These are phyloP conservation scores for Holothuria glaberrima DNA, from an alignment of 35 echinoderm and acorn worm species.

Conservation along the genomic window DNA sequence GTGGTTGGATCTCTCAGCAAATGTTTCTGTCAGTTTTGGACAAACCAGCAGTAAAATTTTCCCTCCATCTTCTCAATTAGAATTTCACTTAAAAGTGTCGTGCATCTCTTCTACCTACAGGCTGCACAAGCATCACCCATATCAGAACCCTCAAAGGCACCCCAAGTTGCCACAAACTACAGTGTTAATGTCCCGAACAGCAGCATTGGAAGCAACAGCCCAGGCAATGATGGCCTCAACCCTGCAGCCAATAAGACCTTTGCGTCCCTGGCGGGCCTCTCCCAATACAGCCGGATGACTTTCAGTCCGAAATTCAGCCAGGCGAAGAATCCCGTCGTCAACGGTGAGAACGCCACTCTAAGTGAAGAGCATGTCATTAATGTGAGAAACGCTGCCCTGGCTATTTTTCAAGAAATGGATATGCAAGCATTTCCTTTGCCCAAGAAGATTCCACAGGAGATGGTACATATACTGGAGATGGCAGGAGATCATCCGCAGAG, in stretches of 20 bases:
- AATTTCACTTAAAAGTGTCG: too few species aligned
- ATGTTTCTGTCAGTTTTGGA: too few species aligned
- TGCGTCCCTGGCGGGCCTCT: constrained; percentile 20
- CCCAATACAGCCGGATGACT: constrained; percentile 42
- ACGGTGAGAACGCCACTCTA: constrained; percentile 36
- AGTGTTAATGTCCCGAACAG: neutral
- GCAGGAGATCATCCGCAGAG: constrained; percentile 75
- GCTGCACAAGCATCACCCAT: constrained; percentile 4
- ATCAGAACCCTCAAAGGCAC: constrained; percentile 17
- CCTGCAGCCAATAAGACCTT: neutral
- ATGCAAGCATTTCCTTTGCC: constrained; percentile 49
- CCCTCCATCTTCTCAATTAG: too few species aligned
- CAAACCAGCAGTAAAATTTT: too few species aligned
- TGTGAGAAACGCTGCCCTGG: constrained; percentile 48
- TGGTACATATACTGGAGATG: constrained; percentile 90
- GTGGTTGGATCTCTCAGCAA: too few species aligned
- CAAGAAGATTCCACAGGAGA: constrained; percentile 80
- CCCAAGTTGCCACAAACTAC: constrained; percentile 38
- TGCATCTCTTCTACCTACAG: neutral
- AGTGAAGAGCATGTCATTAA: constrained; percentile 46
- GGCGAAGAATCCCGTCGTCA: constrained; percentile 28
- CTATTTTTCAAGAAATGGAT: constrained; percentile 46
- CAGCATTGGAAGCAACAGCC: neutral
- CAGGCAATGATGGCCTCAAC: constrained; percentile 18
- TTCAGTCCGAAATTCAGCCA: constrained; percentile 52